phyloP scores from a whole-genome alignment of 1,140 invertebrate species.

The Littorina saxatilis region DNA sequence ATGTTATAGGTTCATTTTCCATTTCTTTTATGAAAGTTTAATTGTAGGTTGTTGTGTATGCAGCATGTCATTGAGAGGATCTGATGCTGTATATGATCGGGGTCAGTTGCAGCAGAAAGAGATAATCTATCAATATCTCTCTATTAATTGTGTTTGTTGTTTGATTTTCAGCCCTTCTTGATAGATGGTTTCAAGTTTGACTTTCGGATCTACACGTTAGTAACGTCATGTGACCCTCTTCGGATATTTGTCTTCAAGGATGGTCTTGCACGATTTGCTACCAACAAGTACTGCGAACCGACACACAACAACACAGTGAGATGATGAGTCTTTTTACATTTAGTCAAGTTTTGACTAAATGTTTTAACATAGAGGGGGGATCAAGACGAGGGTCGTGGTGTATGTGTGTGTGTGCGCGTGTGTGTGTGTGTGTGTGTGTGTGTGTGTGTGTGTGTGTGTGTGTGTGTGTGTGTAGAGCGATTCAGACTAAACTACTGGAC shows the following conservation, averaged over 20 bases:
- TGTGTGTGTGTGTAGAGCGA: no score
- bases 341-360: no score
- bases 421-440: background rate
- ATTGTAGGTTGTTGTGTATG: no score
- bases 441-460: background rate
- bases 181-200: slow-evolving; percentile 79
- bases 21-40: no score
- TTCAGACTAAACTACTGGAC: no score
- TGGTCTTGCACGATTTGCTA: slow-evolving; percentile 85
- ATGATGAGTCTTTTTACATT: slow-evolving; percentile 14
- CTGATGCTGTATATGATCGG: no score
- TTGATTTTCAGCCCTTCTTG: slow-evolving; percentile 76
- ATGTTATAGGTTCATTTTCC: no score
- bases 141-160: background rate
- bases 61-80: no score
- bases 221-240: slow-evolving; percentile 77
- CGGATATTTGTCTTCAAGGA: slow-evolving; percentile 77
- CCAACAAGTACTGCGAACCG: slow-evolving; percentile 88
- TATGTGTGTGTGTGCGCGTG: no score
- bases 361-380: no score
- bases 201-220: slow-evolving; percentile 76
- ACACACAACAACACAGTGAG: slow-evolving; percentile 82
- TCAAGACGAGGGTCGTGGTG: no score
- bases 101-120: background rate
- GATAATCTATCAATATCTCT: background rate